Conservation (phyloP, 2,888 invertebrate genomes). For the Lepas anatifera region DNA sequence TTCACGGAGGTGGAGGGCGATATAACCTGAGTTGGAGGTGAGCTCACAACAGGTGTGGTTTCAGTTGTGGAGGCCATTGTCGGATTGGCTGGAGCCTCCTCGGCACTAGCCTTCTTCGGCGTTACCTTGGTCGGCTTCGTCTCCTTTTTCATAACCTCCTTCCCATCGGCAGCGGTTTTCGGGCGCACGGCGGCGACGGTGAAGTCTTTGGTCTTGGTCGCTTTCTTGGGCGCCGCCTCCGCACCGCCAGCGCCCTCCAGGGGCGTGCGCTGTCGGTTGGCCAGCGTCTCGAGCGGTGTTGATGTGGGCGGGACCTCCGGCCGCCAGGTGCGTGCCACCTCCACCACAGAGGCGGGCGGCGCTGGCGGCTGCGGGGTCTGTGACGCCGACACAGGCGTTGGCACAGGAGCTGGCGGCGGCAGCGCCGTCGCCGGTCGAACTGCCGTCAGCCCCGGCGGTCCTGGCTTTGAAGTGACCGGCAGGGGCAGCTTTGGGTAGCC, state of each 20-base stretch:
- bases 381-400: neutral
- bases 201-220: too few relatives aligned
- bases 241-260: neutral
- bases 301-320: neutral
- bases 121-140: neutral
- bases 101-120: neutral
- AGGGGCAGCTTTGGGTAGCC: too few relatives aligned
- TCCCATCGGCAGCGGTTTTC: neutral
- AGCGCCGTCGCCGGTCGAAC: neutral
- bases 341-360: neutral
- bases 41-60: too few relatives aligned
- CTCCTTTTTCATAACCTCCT: neutral
- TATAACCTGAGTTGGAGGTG: too few relatives aligned
- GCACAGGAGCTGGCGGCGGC: too few relatives aligned
- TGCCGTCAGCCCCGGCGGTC: too few relatives aligned
- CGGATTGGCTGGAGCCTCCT: too few relatives aligned
- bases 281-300: neutral
- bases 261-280: neutral
- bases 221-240: neutral
- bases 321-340: neutral
- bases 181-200: too few relatives aligned
- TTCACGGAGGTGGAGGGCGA: neutral
- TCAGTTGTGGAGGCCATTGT: too few relatives aligned
- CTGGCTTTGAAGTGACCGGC: too few relatives aligned
- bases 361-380: neutral